Conservation (phyloP, 1,140 invertebrate species). For the Parapsyche elsis region DNA sequence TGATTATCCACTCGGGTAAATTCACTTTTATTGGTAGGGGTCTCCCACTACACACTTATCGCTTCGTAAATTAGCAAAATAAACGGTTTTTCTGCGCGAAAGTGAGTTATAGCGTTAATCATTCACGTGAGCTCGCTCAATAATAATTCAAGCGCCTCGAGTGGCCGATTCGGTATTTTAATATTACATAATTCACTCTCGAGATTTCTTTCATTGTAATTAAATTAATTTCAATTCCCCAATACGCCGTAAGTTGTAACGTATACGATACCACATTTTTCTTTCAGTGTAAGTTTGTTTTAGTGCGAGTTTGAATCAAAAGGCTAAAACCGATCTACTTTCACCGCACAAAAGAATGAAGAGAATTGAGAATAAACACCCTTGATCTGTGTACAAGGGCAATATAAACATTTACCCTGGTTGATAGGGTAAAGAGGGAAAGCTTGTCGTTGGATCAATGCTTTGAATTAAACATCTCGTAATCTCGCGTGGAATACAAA, state of each 20-base stretch:
- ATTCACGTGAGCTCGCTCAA: background rate
- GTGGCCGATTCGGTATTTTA: background rate
- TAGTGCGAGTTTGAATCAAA: background rate
- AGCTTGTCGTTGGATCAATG: constrained; percentile 17
- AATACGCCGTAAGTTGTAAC: too few species aligned
- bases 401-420: constrained; percentile 22
- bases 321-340: background rate
- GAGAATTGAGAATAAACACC: constrained; percentile 26
- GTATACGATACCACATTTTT: too few species aligned
- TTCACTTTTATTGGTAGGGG: too few species aligned
- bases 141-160: background rate
- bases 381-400: constrained; percentile 27
- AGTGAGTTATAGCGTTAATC: background rate
- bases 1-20: too few species aligned
- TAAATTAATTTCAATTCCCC: too few species aligned
- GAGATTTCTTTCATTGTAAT: too few species aligned
- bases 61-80: constrained; percentile 15
- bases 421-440: constrained; percentile 23
- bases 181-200: background rate
- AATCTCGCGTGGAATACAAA: background rate
- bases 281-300: background rate
- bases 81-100: background rate
- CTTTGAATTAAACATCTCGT: constrained; percentile 27
- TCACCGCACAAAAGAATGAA: background rate
- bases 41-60: too few species aligned